Evolutionary conservation across 2,113 vertebrate species (phyloP), one percentile per base, ranked within the genome.

Genomic region (Eleginops maclovinus): DNA sequence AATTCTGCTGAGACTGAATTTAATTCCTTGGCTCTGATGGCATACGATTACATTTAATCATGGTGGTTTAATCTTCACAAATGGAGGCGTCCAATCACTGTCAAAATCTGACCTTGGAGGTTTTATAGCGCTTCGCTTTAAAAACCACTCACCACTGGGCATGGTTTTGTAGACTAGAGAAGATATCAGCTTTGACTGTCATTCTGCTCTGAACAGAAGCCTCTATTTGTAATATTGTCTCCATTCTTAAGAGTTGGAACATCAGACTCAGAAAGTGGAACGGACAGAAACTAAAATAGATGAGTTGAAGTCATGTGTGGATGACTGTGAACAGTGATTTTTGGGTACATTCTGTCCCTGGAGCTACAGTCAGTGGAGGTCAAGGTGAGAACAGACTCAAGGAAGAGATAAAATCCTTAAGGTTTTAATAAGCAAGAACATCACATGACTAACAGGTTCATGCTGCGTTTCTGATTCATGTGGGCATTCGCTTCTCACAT

Each of bases 131-230:
- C 59, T 41, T 69, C 61, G 19, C 31, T 24, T 65, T 56, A 17
- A 85, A 69, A 72, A 66, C 47, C 46, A 9, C 58, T 59, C 51
- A 49, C 77, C 81, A 62, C 24, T 72, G 79, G 67, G n/a, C 36
- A 17, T 2, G 47, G 49, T 65, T 85, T 54, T 49, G 43, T 64
- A 53, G 67, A 12, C 47, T 21, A 41, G 16, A 78, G 72, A 59
- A 54, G 56, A 72, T 21, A 40, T 70, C 55, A 58, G 66, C 12
- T 72, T 47, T 22, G n/a, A 1, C n/a, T 62, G 22, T 47, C 1
- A 26, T 62, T 68, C 49, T 0, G 0, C 24, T 84, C 75, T 2
- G 19, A 53, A 64, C 41, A 50, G 62, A 69, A 85, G 58, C 51
- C 51, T 28, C 74, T 68, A 60, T 70, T 77, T 56, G n/a, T n/a